Base-by-base conservation (phyloP, 1,140 invertebrate genomes). In the Coelopa frigida region DNA sequence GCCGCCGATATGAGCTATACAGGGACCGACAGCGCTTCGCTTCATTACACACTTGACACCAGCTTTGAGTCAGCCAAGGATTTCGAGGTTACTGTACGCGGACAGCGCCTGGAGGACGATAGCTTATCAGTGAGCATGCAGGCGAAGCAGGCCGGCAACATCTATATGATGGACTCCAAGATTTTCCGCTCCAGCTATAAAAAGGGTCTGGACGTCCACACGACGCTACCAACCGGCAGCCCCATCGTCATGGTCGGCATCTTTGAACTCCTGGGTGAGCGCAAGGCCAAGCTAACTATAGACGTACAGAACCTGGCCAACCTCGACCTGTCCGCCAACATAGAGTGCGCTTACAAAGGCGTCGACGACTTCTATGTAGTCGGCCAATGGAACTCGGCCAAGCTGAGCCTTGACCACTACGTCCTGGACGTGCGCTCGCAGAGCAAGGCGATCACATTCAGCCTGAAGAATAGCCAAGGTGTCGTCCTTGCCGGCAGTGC, bases 291-390 rank as follows among this genome's bases (percentile, higher is more conserved):
- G 44, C 59, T 76, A 44, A 72, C 74, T 17, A 27, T 75, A 3
- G 75, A 76, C 43, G 38, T 80, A 0, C 62, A 75, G 26, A 74
- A 78, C 49, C 48, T 78, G 35, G 55, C 56, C 7, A 71, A 78
- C 27, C 72, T 81, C 44, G 61, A 72, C 45, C 54, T 78, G 0
- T 72, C 76, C 39, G 56, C 71, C 2, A 72, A 72, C 27, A 50
- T 71, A 3, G 80, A 83, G 43, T 72, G 73, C 0, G 77, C 78
- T 17, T 59, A 82, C 0, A 70, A 72, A 7, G 76, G 70, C 32
- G 65, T 83, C n/a, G 82, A 88, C 33, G 74, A 84, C 47, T 79
- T 84, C 37, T 63, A 72, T 26, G 59, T 87, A 14, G 77, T 78
- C 47, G 54, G 75, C 2, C 72, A 78, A 39, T 73, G 79, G n/a